Conservation (phyloP, 1,140 invertebrate genomes). For the Campodea augens region DNA sequence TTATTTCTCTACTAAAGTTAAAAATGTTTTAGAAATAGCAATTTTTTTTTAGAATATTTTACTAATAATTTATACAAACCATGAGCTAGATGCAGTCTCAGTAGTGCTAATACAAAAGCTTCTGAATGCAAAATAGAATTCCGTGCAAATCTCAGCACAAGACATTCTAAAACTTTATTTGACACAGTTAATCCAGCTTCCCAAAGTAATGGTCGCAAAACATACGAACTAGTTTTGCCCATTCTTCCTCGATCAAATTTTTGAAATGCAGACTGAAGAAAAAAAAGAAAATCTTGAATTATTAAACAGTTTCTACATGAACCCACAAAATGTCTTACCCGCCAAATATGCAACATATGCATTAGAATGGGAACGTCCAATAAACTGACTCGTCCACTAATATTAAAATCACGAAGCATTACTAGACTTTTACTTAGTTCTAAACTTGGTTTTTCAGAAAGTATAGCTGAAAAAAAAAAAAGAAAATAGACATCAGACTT, state of each 20-base stretch:
- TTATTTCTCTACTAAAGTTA: no score
- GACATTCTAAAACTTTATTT: conserved; percentile 53
- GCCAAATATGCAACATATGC: conserved; percentile 43
- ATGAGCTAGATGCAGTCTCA: conserved; percentile 47
- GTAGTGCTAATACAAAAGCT: conserved; percentile 44
- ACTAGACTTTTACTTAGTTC: conserved; percentile 44
- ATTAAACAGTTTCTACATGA: conserved; percentile 1
- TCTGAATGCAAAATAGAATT: conserved; percentile 36
- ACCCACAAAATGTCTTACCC: conserved; percentile 24
- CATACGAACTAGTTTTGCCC: conserved; percentile 40
- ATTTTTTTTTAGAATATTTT: no score
- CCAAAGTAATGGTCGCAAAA: conserved; percentile 39
- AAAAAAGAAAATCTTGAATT: conserved; percentile 11
- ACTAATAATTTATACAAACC: conserved; percentile 26
- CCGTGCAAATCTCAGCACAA: conserved; percentile 43
- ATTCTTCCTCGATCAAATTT: conserved; percentile 35
- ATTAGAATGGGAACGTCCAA: conserved; percentile 38
- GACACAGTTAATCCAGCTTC: conserved; percentile 45
- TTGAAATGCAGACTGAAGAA: conserved; percentile 32
- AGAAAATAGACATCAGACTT: background rate
- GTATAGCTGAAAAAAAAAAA: conserved; percentile 22
- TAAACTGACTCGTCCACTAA: conserved; percentile 36
- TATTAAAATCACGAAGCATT: conserved; percentile 43
- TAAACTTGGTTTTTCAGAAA: conserved; percentile 32
- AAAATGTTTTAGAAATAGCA: conserved; percentile 1